Base-by-base conservation (phyloP, 2,113 vertebrate species). In the Uria lomvia region DNA sequence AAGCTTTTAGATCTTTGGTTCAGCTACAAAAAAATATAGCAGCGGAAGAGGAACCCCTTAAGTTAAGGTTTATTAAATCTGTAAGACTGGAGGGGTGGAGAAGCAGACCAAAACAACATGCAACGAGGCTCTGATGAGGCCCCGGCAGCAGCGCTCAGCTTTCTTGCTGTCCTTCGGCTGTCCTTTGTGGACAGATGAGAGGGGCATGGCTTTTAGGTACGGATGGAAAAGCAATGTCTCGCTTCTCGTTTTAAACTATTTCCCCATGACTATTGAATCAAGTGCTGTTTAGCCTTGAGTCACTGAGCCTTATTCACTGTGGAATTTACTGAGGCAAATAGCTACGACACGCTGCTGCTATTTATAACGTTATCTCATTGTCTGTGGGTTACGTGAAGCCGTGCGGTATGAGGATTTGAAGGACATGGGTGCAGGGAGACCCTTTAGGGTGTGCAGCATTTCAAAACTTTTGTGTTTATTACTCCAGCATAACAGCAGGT, bases 271-370 rank as follows among this genome's bases (percentile, higher is more conserved):
- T 80, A 0, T 5, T 55, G 90, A 83, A 86, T 66, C 34, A 42
- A 86, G 49, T 40, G 50, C 34, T 65, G 40, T 85, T 91, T 67
- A 75, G 83, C 86, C 94, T 93, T 81, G 88, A 95, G 83, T 95
- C 92, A 72, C 49, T 18, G 52, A 65, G 63, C 49, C 56, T 91
- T 90, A 59, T 27, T 90, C 68, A 63, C 55, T 43, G 55, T 71
- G 96, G 90, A 59, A 80, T 81, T 86, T 30, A 52, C 52, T 24
- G 56, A 86, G 86, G 62, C 82, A 77, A 70, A 23, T 6, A 81
- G 68, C 36, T 68, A 20, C 5, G 3, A 34, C 15, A 19, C 1
- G 5, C 87, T 78, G 63, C 73, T 78, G 80, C 40, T 78, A n/a
- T 43, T 89, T 63, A 17, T 78, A 89, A 66, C 1, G 3, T 81